phyloP scores from a whole-genome alignment of 2,888 invertebrate species.

The Tachina grossa region DNA sequence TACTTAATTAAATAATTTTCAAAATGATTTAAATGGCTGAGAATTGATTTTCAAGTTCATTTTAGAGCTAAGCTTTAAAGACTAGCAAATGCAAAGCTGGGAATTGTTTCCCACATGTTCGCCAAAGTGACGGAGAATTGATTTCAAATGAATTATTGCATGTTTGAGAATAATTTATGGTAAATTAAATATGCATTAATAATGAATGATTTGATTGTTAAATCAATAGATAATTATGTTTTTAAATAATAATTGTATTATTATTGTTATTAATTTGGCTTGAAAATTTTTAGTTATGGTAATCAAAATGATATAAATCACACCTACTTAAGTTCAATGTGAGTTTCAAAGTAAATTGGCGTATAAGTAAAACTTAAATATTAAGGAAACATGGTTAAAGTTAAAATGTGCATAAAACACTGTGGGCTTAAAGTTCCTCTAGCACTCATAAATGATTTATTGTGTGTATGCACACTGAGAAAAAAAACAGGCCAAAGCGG shows the following conservation, averaged over 20 bases:
- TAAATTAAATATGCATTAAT: constrained; percentile 52
- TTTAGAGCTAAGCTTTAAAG: not conserved
- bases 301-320: constrained; percentile 51
- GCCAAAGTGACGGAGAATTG: not conserved
- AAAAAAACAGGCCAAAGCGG: too few species aligned
- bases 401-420: not conserved
- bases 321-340: constrained; percentile 29
- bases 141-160: constrained; percentile 60
- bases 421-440: not conserved
- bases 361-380: constrained; percentile 1
- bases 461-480: too few species aligned
- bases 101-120: constrained; percentile 18
- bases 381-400: not conserved
- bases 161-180: constrained; percentile 59
- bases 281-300: not conserved
- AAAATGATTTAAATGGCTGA: constrained; percentile 24
- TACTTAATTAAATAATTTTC: constrained; percentile 18
- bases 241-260: constrained; percentile 9
- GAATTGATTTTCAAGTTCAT: not conserved
- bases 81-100: constrained; percentile 14
- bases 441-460: too few species aligned
- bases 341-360: not conserved
- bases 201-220: constrained; percentile 33
- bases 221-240: constrained; percentile 58
- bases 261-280: not conserved